phyloP scores from a whole-genome alignment of 2,888 invertebrate genomes.

The Cabera pusaria region DNA sequence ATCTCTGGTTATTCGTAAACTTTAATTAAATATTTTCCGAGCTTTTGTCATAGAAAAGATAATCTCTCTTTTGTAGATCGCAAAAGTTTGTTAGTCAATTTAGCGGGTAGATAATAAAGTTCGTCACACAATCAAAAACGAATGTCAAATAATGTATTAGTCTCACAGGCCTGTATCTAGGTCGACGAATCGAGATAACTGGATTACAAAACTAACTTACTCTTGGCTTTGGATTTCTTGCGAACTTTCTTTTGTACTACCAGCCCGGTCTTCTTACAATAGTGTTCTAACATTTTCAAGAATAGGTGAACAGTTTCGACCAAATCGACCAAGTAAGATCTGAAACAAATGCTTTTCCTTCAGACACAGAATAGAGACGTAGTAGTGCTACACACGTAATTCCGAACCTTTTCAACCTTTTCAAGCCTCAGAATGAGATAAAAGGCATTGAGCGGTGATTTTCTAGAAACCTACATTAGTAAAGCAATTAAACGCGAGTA shows the following conservation, averaged over 20 bases:
- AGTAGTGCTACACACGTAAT: too few species aligned
- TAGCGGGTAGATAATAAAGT: conserved; percentile 26
- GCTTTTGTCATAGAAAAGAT: too few species aligned
- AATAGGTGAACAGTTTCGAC: conserved; percentile 95
- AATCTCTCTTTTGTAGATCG: not conserved
- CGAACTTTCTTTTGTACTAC: conserved; percentile 88
- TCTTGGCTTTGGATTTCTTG: conserved; percentile 74
- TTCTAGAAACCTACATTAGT: too few species aligned
- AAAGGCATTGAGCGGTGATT: too few species aligned
- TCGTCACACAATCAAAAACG: conserved; percentile 31
- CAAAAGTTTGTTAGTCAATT: conserved; percentile 19
- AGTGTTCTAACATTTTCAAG: conserved; percentile 93
- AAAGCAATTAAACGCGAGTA: too few species aligned
- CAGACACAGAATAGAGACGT: too few species aligned
- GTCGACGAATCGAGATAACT: conserved; percentile 23
- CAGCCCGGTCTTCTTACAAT: conserved; percentile 84
- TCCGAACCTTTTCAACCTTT: too few species aligned
- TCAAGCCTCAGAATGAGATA: too few species aligned
- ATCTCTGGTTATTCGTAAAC: too few species aligned
- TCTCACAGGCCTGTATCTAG: conserved; percentile 21
- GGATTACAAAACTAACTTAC: conserved; percentile 53
- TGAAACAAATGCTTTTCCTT: conserved; percentile 59
- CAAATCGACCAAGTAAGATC: conserved; percentile 92
- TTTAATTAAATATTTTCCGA: too few species aligned
- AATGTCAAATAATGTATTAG: conserved; percentile 31